These are phyloP conservation scores for Craniophora ligustri DNA, from an alignment of 2,888 invertebrate genomes.

Conservation along the genomic window DNA sequence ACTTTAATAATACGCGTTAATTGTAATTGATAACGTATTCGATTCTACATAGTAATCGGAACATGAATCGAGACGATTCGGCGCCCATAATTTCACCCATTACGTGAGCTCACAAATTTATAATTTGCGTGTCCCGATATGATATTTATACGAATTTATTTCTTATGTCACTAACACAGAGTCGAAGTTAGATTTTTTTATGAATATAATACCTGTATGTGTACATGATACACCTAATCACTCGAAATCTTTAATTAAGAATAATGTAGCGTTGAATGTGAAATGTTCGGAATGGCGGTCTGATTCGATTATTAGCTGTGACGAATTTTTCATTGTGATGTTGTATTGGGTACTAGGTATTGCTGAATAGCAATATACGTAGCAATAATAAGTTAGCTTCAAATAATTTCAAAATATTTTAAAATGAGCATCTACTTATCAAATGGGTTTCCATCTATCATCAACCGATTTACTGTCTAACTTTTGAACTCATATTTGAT, in stretches of 20 bases:
- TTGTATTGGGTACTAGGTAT: slow-evolving; percentile 15
- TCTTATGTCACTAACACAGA: slow-evolving; percentile 63
- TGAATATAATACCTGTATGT: slow-evolving; percentile 54
- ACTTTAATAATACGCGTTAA: slow-evolving; percentile 78
- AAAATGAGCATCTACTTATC: background rate
- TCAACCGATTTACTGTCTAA: too few species aligned
- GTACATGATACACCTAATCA: slow-evolving; percentile 73
- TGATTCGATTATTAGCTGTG: slow-evolving; percentile 63
- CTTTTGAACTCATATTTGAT: too few species aligned
- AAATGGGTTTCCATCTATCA: too few species aligned
- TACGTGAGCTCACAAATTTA: slow-evolving; percentile 74
- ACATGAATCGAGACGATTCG: slow-evolving; percentile 78
- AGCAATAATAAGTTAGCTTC: too few species aligned
- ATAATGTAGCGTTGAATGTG: slow-evolving; percentile 77
- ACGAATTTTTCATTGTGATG: slow-evolving; percentile 62
- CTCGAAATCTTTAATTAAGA: slow-evolving; percentile 77
- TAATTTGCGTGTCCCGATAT: slow-evolving; percentile 72
- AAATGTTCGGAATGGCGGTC: slow-evolving; percentile 68
- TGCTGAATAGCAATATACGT: too few species aligned
- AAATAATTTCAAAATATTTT: background rate
- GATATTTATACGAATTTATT: slow-evolving; percentile 60
- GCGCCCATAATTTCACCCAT: slow-evolving; percentile 80
- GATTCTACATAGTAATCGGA: slow-evolving; percentile 78
- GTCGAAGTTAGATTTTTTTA: slow-evolving; percentile 44
- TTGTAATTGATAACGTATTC: slow-evolving; percentile 80